Base-by-base conservation (phyloP, 2,113 vertebrate genomes). In the Oreochromis niloticus region DNA sequence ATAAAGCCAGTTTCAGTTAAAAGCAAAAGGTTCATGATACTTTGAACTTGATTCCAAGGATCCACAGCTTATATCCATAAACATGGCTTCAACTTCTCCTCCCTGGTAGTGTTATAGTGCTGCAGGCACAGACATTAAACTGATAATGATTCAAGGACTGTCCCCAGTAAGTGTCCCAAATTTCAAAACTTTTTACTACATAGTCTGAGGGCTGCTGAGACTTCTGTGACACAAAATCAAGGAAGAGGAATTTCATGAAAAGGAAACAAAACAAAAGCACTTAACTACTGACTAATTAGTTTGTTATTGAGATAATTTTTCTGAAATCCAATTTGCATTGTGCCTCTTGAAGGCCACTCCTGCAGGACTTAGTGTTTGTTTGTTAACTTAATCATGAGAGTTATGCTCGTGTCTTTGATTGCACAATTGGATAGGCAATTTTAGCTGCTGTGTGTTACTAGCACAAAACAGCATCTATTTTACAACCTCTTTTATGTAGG, bases 111-210 rank as follows among this genome's bases (percentile, higher is more conserved):
- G 66, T n/a, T 71, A 9, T 4, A 71, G 36, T 11, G 41, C 39
- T 75, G 22, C 41, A 48, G 13, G 39, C 68, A 48, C 9, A 48
- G 22, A 73, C 68, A 19, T 48, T 46, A 48, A 11, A 27, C 39
- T 19, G 41, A 73, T 73, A 73, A 73, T 73, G 41, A 73, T 73
- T 73, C 41, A 46, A 41, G 22, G 6, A 73, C 14, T 73, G 22
- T 73, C 2, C 41, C 41, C 22, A 48, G 13, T 73, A 27, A 73
- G 14, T 71, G 39, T 46, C 39, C 66, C 13, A 46, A 73, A 73
- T 46, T 16, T 73, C 9, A 73, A 73, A 27, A 10, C n/a, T 16
- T 43, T 73, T 46, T 10, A 73, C 66, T 43, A 73, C 39, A 73
- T 46, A 73, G 22, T 8, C 66, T 43, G 9, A 71, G 39, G 66